Conservation (phyloP, 2,113 vertebrate species). For the Platysternon megacephalum region DNA sequence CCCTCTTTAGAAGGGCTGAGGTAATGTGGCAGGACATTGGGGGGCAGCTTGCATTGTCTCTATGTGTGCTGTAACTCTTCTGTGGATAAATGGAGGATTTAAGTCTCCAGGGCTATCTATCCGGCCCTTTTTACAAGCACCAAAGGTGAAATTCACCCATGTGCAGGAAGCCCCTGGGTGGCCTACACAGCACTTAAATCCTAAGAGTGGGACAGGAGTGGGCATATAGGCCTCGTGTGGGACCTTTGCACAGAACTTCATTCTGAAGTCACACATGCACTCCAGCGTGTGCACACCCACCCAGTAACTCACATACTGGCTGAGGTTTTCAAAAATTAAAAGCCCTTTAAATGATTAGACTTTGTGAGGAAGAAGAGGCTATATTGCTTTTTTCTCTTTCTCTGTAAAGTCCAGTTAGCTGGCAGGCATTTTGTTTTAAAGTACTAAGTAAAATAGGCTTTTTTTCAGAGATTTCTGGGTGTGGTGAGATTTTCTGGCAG, state of each 20-base stretch:
- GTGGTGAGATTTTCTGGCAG: slow-evolving; percentile 64
- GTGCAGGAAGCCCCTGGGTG: slow-evolving; percentile 31
- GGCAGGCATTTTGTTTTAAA: background rate
- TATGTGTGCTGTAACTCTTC: background rate
- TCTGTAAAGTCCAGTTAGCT: slow-evolving; percentile 16
- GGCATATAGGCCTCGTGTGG: background rate
- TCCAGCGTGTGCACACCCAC: background rate
- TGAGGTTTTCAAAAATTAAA: slow-evolving; percentile 2
- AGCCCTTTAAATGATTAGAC: background rate
- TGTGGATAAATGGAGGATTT: background rate
- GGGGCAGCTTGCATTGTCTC: background rate
- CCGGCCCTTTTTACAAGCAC: background rate
- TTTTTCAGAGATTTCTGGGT: slow-evolving; percentile 31
- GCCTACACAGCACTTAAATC: background rate
- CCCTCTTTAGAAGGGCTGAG: slow-evolving; percentile 11
- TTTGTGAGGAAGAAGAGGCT: background rate
- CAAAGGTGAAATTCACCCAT: background rate
- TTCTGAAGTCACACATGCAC: background rate
- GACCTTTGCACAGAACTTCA: background rate
- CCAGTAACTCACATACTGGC: background rate
- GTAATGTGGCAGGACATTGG: background rate
- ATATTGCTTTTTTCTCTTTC: background rate
- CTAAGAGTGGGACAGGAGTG: background rate
- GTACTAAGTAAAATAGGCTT: slow-evolving; percentile 48
- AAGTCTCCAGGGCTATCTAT: background rate